Conservation (phyloP, 2,113 vertebrate genomes). For the Hoplias malabaricus region DNA sequence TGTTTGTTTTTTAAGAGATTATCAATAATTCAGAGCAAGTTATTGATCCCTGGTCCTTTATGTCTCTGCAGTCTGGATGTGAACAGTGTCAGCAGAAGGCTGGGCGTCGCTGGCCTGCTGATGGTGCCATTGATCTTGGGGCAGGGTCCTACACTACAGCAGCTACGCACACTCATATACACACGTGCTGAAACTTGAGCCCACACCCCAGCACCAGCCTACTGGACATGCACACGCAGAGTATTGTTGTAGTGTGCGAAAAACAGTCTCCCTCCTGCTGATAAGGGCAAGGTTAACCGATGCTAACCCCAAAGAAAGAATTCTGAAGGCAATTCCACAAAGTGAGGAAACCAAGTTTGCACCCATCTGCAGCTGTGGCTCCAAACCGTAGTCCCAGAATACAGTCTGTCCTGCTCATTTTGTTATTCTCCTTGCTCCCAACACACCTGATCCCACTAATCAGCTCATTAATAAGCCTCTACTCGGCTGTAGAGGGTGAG, state of each 20-base stretch:
- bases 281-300: conserved; percentile 15
- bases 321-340: neutral
- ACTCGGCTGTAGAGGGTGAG: too few relatives aligned
- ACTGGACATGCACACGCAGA: neutral
- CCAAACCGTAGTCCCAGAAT: too few relatives aligned
- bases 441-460: too few relatives aligned
- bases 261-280: conserved; percentile 22
- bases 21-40: conserved; percentile 61
- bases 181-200: conserved; percentile 39
- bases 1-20: conserved; percentile 39
- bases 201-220: conserved; percentile 7
- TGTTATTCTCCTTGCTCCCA: too few relatives aligned
- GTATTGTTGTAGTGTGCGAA: conserved; percentile 24
- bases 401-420: too few relatives aligned
- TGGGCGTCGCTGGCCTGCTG: conserved; percentile 36
- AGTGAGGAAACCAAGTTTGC: too few relatives aligned
- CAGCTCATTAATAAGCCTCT: too few relatives aligned
- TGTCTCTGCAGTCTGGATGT: conserved; percentile 50
- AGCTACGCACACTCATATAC: conserved; percentile 9
- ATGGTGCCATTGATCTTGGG: conserved; percentile 45
- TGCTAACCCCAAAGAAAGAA: neutral
- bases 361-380: too few relatives aligned
- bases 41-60: conserved; percentile 54
- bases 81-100: conserved; percentile 41
- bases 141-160: conserved; percentile 3